Conservation (phyloP, 2,113 vertebrate genomes). For the Cisticola juncidis region DNA sequence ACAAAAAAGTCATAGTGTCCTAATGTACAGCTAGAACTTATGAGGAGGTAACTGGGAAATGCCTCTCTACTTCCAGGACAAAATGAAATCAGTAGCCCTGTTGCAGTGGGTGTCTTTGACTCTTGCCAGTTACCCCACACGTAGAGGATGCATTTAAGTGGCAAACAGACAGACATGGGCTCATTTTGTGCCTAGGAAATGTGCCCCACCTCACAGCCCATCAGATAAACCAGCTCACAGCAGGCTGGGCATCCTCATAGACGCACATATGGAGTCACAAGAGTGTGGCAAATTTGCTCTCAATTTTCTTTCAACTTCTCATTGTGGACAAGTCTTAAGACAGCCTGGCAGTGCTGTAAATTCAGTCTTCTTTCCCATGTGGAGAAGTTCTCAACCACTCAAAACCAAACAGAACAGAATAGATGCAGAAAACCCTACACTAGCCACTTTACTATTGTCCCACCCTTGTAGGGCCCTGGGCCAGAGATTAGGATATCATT, state of each 20-base stretch:
- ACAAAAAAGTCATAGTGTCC: not conserved
- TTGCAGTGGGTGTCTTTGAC: not conserved
- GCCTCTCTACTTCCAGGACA: not conserved
- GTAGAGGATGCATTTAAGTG: not conserved
- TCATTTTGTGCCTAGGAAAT: not conserved
- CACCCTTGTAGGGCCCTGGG: not conserved
- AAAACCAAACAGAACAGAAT: not conserved
- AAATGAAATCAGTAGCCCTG: not conserved
- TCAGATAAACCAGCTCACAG: not conserved
- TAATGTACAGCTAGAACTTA: not conserved
- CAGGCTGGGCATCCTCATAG: not conserved
- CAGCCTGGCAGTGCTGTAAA: not conserved
- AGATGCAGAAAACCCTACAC: not conserved
- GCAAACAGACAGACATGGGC: not conserved
- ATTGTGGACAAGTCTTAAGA: not conserved
- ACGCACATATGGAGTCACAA: rapidly evolving
- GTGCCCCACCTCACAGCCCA: not conserved
- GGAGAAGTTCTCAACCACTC: not conserved
- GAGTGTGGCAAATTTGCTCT: not conserved
- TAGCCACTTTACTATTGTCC: not conserved
- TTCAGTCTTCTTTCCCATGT: not conserved
- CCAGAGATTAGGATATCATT: not conserved
- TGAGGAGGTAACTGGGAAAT: not conserved
- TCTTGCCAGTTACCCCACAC: not conserved
- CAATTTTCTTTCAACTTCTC: not conserved